phyloP scores from a whole-genome alignment of 2,888 invertebrate species.

The Euplagia quadripunctaria region DNA sequence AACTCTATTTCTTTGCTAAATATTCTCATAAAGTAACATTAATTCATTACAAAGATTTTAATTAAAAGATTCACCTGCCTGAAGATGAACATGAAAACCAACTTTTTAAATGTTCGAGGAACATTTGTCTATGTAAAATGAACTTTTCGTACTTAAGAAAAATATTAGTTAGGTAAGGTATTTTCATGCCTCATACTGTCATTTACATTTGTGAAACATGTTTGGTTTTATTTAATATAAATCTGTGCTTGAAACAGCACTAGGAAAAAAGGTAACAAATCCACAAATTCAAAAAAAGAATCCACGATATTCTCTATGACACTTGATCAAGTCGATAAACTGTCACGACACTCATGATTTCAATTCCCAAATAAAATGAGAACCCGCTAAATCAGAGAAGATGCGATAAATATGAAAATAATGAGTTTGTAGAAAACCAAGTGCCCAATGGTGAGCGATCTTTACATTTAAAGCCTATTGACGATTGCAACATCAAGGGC shows the following conservation, averaged over 20 bases:
- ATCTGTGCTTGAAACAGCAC: not conserved
- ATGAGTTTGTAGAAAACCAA: not conserved
- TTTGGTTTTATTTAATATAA: not conserved
- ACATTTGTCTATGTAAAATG: not conserved
- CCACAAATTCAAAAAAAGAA: not conserved
- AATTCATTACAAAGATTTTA: constrained; percentile 2
- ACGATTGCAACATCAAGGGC: not conserved
- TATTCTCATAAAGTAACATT: not conserved
- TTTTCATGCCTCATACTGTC: not conserved
- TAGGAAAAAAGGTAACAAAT: not conserved
- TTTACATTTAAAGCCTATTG: constrained; percentile 1
- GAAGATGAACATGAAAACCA: not conserved
- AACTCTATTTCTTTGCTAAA: not conserved
- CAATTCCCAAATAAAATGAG: not conserved
- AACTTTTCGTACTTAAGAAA: not conserved
- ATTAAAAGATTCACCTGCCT: not conserved
- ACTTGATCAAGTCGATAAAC: not conserved
- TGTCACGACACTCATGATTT: not conserved
- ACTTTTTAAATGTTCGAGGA: not conserved
- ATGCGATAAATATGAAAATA: not conserved
- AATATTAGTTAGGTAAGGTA: not conserved
- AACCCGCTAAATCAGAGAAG: not conserved
- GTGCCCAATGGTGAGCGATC: not conserved
- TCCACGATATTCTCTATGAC: not conserved
- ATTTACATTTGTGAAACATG: not conserved